phyloP scores from a whole-genome alignment of 2,113 vertebrate genomes.

The human region GRCh38 chr14:56530501-56531000 shows the following conservation, averaged over 20 bases:
- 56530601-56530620: background rate
- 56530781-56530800: background rate
- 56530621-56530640: background rate
- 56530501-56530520: too few species aligned
- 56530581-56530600: background rate
- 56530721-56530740: background rate
- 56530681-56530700: background rate
- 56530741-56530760: background rate
- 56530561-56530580: background rate
- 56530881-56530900: background rate
- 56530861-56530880: background rate
- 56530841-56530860: background rate
- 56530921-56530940: background rate
- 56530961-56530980: background rate
- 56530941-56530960: background rate
- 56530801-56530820: background rate
- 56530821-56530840: background rate
- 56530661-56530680: background rate
- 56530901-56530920: background rate
- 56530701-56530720: background rate
- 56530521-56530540: background rate
- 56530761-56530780: background rate
- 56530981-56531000: background rate
- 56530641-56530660: background rate
- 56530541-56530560: background rate